Base-by-base conservation (phyloP, 2,888 invertebrate genomes). In the Cheilosia impressa region DNA sequence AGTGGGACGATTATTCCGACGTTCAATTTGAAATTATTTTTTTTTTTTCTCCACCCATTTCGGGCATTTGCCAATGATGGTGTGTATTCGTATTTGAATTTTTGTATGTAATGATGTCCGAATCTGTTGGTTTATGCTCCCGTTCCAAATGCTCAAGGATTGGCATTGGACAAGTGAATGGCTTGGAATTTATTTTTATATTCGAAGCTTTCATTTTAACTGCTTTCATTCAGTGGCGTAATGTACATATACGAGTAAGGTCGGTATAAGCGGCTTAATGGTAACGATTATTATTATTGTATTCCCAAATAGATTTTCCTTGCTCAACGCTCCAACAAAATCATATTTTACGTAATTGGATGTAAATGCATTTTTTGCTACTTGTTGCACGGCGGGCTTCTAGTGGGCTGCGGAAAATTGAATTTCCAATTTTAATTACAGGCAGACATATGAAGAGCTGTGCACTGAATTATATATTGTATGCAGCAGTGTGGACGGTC, bases 201-300 rank as follows among this genome's bases (percentile, higher is more conserved):
- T 75, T 65, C 53, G 63, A 69, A 79, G 58, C 65, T 78, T 68
- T 84, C 53, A 69, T 69, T 73, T 83, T 57, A 69, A 71, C 53
- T 62, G 55, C 41, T 58, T 24, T 10, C 41, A 65, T 71, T 65
- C 50, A 65, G 55, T 52, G 43, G 15, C 31, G 34, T 38, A 34
- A 15, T 52, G 24, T 15, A 50, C 10, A 24, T 45, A 43, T 45
- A 43, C 22, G 43, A 45, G 50, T 22, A 43, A 53, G 57, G 19
- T 45, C 19, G 22, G 66, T 65, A 63, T 73, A 65, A 63, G 43
- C 63, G 68, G 79, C 43, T 84, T 69, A 68, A 79, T 75, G 79
- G 52, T 75, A 38, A 79, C 73, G 73, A 75, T 84, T 84, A 79
- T 80, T 65, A 73, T 79, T 84, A 69, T 78, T 83, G 62, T 78